A percentile compares a stretch with the other conserved stretches of the same genome.
Evolutionary conservation across 2,113 vertebrate species (phyloP).

Genomic region (Neoarius graeffei): DNA sequence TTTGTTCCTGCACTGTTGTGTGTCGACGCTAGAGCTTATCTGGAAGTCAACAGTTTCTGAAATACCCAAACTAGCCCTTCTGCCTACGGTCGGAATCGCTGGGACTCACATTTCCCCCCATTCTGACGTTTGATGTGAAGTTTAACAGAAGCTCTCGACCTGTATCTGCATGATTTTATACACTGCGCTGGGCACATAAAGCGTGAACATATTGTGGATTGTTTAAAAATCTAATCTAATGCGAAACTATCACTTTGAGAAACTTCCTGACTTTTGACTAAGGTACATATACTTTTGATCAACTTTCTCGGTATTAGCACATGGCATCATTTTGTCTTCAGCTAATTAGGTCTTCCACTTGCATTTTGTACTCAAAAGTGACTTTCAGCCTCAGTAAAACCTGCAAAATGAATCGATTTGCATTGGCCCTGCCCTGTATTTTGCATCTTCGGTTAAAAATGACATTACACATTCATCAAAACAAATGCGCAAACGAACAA

Average conservation of each 20-base stretch:
- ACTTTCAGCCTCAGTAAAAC: not conserved
- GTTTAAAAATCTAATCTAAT: not conserved
- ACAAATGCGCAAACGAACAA: not conserved
- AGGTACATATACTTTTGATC: not conserved
- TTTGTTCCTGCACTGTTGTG: not conserved
- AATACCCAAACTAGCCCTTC: not conserved
- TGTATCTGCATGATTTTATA: not conserved
- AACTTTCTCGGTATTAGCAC: too few relatives aligned
- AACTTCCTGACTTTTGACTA: not conserved
- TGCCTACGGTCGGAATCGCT: not conserved
- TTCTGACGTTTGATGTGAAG: not conserved
- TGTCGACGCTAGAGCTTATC: not conserved
- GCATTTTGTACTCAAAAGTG: not conserved
- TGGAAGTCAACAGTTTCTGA: not conserved
- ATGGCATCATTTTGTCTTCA: not conserved
- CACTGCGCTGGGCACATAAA: not conserved
- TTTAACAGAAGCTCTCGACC: not conserved
- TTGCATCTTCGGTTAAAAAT: not conserved
- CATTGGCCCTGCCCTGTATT: not conserved
- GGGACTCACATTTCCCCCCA: not conserved
- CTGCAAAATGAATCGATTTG: not conserved
- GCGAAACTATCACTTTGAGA: not conserved
- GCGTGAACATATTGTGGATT: not conserved
- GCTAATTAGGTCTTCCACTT: too few relatives aligned
- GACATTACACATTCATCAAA: not conserved